Conservation (phyloP, 2,797 vertebrate genomes). For the Typhlichthys eigenmanni region DNA sequence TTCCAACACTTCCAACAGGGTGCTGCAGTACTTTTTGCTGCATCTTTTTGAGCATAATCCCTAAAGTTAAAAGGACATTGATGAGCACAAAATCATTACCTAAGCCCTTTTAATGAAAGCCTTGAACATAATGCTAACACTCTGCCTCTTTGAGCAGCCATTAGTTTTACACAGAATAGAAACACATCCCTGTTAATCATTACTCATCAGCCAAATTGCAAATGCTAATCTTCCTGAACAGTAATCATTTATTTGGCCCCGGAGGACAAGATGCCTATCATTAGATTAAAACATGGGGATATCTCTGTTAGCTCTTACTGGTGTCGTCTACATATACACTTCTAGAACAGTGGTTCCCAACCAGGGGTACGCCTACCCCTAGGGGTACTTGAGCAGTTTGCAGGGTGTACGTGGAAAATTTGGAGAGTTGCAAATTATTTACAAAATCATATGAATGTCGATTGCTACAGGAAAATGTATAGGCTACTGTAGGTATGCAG, state of each 20-base stretch:
- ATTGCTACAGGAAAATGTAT: no score
- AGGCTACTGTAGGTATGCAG: no score
- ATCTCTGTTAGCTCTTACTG: slow-evolving; percentile 9
- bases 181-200: slow-evolving; percentile 23
- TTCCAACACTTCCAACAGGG: slow-evolving; percentile 15
- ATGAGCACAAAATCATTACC: slow-evolving; percentile 33
- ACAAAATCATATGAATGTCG: no score
- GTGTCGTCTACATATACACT: not conserved
- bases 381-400: no score
- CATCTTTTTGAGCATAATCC: slow-evolving; percentile 44
- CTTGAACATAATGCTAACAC: slow-evolving; percentile 8
- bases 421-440: no score
- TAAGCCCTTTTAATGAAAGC: slow-evolving; percentile 23
- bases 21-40: slow-evolving; percentile 40
- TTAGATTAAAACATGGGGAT: slow-evolving; percentile 12
- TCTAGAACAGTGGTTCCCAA: no score
- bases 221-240: slow-evolving; percentile 7
- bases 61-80: slow-evolving; percentile 34
- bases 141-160: slow-evolving; percentile 15
- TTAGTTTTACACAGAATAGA: slow-evolving; percentile 25
- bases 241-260: slow-evolving; percentile 21
- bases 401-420: no score
- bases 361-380: no score
- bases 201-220: slow-evolving; percentile 14
- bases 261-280: slow-evolving; percentile 16